Evolutionary conservation across 2,888 invertebrate genomes (phyloP).

Genomic region (Congeria kusceri): DNA sequence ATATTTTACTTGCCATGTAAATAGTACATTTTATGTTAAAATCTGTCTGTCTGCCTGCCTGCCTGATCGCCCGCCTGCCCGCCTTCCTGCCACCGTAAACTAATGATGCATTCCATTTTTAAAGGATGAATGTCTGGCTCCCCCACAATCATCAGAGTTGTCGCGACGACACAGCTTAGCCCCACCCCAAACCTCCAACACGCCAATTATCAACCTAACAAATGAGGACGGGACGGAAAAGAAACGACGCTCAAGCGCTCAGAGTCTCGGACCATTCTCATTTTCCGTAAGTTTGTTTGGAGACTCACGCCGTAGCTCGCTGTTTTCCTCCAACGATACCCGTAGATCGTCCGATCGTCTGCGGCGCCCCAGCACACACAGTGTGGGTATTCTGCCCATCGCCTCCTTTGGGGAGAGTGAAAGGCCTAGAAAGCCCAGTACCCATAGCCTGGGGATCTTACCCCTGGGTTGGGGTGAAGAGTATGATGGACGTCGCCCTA

Average conservation of each 20-base stretch:
- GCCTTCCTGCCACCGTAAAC: too few species aligned
- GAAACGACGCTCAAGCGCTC: slow-evolving; percentile 81
- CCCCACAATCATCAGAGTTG: slow-evolving; percentile 61
- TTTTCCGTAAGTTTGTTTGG: slow-evolving; percentile 80
- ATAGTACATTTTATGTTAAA: too few species aligned
- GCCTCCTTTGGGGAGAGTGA: slow-evolving; percentile 79
- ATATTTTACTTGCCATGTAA: too few species aligned
- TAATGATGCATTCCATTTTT: too few species aligned
- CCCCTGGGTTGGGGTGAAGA: slow-evolving; percentile 74
- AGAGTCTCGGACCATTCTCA: slow-evolving; percentile 83
- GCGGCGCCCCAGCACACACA: slow-evolving; percentile 76
- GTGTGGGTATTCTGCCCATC: slow-evolving; percentile 79
- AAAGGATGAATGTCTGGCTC: slow-evolving; percentile 56
- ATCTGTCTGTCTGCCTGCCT: too few species aligned
- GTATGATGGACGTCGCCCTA: slow-evolving; percentile 71
- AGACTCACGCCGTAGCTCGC: slow-evolving; percentile 65
- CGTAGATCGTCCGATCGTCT: slow-evolving; percentile 65
- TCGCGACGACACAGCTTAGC: slow-evolving; percentile 77
- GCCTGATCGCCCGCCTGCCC: too few species aligned
- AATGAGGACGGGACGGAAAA: slow-evolving; percentile 77
- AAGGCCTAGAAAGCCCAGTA: slow-evolving; percentile 80
- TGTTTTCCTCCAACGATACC: slow-evolving; percentile 53
- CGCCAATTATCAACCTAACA: slow-evolving; percentile 77
- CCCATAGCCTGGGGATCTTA: slow-evolving; percentile 80
- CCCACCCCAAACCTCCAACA: slow-evolving; percentile 74